These are phyloP conservation scores for Euzetes globulus DNA, from an alignment of 2,888 invertebrate species.

Conservation along the genomic window DNA sequence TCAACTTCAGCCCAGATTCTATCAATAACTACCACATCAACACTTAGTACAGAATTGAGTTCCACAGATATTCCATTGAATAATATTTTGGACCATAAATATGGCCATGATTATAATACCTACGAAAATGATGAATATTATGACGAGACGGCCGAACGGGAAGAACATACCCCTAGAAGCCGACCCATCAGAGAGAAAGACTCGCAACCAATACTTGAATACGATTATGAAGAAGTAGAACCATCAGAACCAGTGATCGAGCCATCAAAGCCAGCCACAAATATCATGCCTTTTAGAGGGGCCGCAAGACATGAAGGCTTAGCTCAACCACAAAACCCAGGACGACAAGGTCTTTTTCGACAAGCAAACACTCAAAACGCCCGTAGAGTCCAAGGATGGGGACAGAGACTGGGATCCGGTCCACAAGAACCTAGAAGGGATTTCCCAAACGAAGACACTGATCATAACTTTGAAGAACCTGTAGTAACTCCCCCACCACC, in stretches of 20 bases:
- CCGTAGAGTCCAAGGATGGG: constrained; percentile 13
- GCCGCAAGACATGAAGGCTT: constrained; percentile 35
- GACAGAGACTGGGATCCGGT: constrained; percentile 32
- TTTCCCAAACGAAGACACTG: background rate
- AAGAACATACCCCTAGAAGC: constrained; percentile 30
- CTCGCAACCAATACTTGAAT: constrained; percentile 36
- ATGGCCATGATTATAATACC: constrained; percentile 37
- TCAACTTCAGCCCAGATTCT: background rate
- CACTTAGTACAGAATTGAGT: background rate
- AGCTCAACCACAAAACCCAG: constrained; percentile 23
- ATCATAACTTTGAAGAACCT: background rate
- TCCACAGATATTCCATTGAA: background rate
- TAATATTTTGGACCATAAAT: constrained; percentile 37
- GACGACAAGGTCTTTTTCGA: constrained; percentile 35
- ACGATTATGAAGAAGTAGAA: constrained; percentile 39
- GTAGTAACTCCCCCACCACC: background rate
- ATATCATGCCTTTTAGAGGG: constrained; percentile 37
- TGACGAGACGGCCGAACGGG: constrained; percentile 31
- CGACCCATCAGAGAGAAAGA: constrained; percentile 33
- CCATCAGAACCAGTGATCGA: constrained; percentile 31
- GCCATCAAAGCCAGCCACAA: constrained; percentile 35
- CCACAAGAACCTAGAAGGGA: background rate
- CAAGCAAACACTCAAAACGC: constrained; percentile 38
- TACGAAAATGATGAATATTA: constrained; percentile 39
- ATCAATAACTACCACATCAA: background rate